These are phyloP conservation scores for Globodera rostochiensis DNA, from an alignment of 1,140 invertebrate genomes.

Conservation along the genomic window DNA sequence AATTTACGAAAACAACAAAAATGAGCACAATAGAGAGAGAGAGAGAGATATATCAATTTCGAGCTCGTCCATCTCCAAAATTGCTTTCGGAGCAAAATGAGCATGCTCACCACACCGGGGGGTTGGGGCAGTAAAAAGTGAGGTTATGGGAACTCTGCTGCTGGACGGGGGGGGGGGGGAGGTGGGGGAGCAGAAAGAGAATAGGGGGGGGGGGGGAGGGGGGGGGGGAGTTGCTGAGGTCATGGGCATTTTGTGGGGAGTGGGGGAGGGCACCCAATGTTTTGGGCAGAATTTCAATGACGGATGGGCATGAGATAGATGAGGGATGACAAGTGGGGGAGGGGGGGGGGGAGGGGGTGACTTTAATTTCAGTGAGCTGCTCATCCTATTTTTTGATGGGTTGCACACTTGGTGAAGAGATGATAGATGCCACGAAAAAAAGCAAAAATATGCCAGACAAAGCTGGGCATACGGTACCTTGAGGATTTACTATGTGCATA, in stretches of 20 bases:
- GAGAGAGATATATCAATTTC: too few species aligned
- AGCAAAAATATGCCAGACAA: too few species aligned
- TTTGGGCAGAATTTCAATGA: not conserved
- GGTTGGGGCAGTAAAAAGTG: not conserved
- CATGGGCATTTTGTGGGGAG: not conserved
- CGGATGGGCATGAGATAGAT: not conserved
- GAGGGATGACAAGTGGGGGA: not conserved
- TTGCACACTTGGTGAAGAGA: too few species aligned
- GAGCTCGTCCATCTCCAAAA: not conserved
- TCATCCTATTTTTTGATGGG: not conserved
- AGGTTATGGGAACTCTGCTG: not conserved
- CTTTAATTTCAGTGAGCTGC: not conserved
- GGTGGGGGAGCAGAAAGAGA: too few species aligned
- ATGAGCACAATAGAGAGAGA: not conserved
- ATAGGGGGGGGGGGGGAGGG: not conserved
- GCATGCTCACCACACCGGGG: not conserved
- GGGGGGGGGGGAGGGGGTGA: too few species aligned
- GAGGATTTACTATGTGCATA: too few species aligned
- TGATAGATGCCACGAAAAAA: too few species aligned
- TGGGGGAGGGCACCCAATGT: not conserved
- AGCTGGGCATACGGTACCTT: too few species aligned
- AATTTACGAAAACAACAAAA: not conserved
- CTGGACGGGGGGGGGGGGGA: too few species aligned
- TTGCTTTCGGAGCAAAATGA: not conserved
- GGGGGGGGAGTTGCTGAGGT: not conserved